A percentile compares a stretch with the other conserved stretches of the same genome.
Conservation (phyloP, 2,888 invertebrate species). For the Griposia aprilina region DNA sequence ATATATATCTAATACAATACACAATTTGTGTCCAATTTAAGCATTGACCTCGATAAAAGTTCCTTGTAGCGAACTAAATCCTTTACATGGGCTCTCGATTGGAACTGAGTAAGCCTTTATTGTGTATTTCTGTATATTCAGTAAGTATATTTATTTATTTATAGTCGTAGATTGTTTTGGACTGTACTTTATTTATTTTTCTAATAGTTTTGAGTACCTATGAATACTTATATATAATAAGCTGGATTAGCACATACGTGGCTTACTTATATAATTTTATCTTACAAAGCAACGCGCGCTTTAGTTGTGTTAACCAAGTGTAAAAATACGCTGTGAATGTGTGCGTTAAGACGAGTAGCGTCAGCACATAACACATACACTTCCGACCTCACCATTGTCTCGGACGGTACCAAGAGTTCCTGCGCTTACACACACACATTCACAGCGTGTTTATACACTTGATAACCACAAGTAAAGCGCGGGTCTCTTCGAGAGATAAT, state of each 20-base stretch:
- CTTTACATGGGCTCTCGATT: constrained; percentile 31
- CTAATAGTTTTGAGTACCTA: neutral
- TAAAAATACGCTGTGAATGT: neutral
- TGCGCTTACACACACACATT: no score
- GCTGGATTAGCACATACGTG: neutral
- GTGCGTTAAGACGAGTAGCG: no score
- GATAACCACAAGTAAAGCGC: no score
- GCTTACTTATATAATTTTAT: neutral
- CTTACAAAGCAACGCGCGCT: neutral
- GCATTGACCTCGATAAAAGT: constrained; percentile 54
- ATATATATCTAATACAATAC: constrained; percentile 40
- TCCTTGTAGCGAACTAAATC: constrained; percentile 42
- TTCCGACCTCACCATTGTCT: no score
- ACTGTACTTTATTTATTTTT: neutral
- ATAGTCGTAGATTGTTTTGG: constrained; percentile 32
- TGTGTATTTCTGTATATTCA: constrained; percentile 24
- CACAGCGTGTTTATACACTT: no score
- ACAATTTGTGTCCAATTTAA: constrained; percentile 52
- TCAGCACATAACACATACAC: no score
- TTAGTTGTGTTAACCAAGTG: neutral
- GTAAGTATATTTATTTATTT: constrained; percentile 38
- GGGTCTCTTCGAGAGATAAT: no score
- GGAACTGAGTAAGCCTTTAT: constrained; percentile 35
- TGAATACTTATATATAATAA: constrained; percentile 1
- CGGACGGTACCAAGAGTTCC: no score